These are phyloP conservation scores for Eutolmus rufibarbis DNA, from an alignment of 2,888 invertebrate genomes.

Conservation along the genomic window DNA sequence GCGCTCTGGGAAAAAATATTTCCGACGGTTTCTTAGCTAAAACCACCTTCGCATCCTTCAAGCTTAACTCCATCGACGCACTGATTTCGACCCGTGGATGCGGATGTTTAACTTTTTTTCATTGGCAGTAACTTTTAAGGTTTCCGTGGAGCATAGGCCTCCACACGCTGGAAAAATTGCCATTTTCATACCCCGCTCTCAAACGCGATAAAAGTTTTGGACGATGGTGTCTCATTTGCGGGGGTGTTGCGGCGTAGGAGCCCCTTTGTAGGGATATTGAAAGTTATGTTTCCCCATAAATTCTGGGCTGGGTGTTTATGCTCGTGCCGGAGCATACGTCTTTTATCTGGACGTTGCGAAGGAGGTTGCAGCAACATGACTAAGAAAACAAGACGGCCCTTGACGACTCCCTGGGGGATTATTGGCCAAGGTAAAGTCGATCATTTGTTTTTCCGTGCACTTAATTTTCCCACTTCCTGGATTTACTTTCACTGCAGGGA, in stretches of 20 bases:
- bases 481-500: not conserved
- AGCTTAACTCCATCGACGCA: not conserved
- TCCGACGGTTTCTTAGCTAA: not conserved
- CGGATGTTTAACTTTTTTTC: conserved; percentile 32
- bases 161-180: not conserved
- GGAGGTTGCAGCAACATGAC: not conserved
- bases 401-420: not conserved
- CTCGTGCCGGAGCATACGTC: not conserved
- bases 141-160: not conserved
- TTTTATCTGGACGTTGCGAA: not conserved
- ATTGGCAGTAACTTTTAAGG: conserved; percentile 1
- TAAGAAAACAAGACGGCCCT: not conserved
- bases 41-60: not conserved
- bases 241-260: not conserved
- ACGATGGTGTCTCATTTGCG: not conserved
- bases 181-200: not conserved
- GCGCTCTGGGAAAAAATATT: not conserved
- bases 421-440: conserved; percentile 1
- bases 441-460: not conserved
- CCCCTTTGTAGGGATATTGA: conserved; percentile 2
- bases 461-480: not conserved
- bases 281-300: conserved; percentile 28
- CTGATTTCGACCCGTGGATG: not conserved
- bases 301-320: not conserved
- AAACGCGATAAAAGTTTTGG: not conserved